A percentile compares a stretch with the other conserved stretches of the same genome.
These are phyloP conservation scores for Herpetotheres cachinnans DNA, from an alignment of 2,113 vertebrate species.

Conservation along the genomic window DNA sequence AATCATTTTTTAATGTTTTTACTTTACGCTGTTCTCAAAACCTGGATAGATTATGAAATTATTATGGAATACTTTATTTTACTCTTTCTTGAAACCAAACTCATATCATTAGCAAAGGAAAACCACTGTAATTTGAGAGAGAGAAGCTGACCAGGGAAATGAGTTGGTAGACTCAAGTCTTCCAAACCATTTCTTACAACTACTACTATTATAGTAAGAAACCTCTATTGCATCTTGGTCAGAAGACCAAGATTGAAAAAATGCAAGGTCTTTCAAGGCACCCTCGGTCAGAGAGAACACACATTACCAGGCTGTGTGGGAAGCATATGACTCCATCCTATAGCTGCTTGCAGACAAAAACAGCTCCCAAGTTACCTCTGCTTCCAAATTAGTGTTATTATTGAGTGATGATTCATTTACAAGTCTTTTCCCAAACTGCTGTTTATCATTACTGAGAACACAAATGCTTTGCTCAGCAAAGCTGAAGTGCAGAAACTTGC, in stretches of 20 bases:
- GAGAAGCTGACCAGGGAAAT: not conserved
- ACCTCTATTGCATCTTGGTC: not conserved
- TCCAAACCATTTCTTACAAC: not conserved
- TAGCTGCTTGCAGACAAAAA: not conserved
- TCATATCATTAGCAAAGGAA: not conserved
- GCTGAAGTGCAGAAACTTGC: not conserved
- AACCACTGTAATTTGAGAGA: not conserved
- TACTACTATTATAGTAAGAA: not conserved
- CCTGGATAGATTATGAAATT: not conserved
- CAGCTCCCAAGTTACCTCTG: not conserved
- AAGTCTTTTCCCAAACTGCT: constrained; percentile 15
- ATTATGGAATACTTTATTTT: not conserved
- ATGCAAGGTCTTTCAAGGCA: not conserved
- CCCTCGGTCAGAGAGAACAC: not conserved
- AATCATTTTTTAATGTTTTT: not conserved
- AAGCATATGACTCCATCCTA: not conserved
- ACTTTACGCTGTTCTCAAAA: not conserved
- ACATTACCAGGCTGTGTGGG: not conserved
- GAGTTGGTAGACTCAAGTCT: not conserved
- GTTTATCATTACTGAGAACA: not conserved
- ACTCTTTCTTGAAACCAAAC: not conserved
- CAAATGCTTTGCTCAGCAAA: not conserved
- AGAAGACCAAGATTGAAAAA: not conserved
- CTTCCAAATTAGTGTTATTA: not conserved
- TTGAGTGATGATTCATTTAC: not conserved